phyloP scores from a whole-genome alignment of 2,888 invertebrate species.

The Eupithecia inturbata region DNA sequence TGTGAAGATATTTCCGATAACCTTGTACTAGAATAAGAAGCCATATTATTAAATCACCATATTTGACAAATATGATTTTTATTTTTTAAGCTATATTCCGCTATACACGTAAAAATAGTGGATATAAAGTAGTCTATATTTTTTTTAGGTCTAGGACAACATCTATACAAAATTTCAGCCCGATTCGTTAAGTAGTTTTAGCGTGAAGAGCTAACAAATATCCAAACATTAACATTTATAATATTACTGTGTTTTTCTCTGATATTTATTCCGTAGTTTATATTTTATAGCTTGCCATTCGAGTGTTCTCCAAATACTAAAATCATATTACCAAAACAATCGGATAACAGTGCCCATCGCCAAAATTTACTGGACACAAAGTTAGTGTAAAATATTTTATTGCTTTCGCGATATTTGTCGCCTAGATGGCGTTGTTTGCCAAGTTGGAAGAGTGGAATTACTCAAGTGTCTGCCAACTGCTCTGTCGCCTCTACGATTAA shows the following conservation, averaged over 20 bases:
- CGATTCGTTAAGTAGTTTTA: background rate
- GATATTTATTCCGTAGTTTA: background rate
- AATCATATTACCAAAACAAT: background rate
- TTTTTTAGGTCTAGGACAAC: background rate
- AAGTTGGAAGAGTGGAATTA: conserved; percentile 20
- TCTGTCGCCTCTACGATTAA: conserved; percentile 58
- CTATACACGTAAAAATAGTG: too few relatives aligned
- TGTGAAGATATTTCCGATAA: background rate
- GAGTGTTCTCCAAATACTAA: background rate
- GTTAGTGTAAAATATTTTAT: conserved; percentile 11
- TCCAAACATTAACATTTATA: background rate
- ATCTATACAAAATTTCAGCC: background rate
- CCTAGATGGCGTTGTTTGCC: conserved; percentile 16
- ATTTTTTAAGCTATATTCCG: too few relatives aligned
- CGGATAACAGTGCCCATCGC: background rate
- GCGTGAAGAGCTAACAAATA: background rate
- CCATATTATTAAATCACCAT: too few relatives aligned
- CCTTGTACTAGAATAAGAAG: background rate
- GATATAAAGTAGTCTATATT: background rate
- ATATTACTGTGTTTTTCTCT: background rate
- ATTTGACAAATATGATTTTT: too few relatives aligned
- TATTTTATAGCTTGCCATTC: background rate
- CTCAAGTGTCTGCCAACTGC: conserved; percentile 54
- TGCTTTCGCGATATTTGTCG: conserved; percentile 8
- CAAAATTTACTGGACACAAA: conserved; percentile 8